These are phyloP conservation scores for Anisognathus igniventris DNA, from an alignment of 2,797 vertebrate genomes.

Conservation along the genomic window DNA sequence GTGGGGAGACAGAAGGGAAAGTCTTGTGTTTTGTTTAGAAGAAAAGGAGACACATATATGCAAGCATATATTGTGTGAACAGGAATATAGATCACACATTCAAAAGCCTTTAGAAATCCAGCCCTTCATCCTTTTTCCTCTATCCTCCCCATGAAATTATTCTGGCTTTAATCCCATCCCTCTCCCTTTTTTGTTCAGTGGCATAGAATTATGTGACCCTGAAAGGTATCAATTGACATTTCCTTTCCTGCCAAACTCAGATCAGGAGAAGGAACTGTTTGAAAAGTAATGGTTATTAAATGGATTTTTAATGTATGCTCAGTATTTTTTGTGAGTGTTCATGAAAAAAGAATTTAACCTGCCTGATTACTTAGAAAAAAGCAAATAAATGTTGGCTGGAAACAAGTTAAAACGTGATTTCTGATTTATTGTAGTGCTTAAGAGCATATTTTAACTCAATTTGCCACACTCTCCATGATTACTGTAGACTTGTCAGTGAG, in stretches of 20 bases:
- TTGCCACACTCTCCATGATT: neutral
- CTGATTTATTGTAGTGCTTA: slow-evolving; percentile 19
- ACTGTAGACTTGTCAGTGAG: neutral
- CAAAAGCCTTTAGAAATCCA: neutral
- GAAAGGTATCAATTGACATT: neutral
- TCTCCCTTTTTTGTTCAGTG: neutral
- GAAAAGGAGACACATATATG: neutral
- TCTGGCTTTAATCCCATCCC: neutral
- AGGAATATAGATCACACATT: neutral
- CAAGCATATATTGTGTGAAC: neutral
- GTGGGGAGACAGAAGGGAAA: neutral
- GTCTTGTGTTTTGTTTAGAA: neutral
- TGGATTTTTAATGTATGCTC: neutral
- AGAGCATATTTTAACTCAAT: slow-evolving; percentile 14
- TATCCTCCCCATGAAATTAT: neutral
- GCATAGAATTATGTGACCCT: neutral
- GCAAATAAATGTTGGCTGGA: neutral
- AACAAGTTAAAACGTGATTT: neutral
- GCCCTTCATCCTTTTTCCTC: neutral
- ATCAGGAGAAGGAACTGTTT: neutral
- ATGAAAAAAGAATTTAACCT: neutral
- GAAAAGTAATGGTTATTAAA: neutral
- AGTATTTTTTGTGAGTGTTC: neutral
- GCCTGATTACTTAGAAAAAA: neutral
- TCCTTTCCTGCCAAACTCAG: neutral